These are phyloP conservation scores for Morpho deidamia DNA, from an alignment of 2,888 invertebrate species.

Conservation along the genomic window DNA sequence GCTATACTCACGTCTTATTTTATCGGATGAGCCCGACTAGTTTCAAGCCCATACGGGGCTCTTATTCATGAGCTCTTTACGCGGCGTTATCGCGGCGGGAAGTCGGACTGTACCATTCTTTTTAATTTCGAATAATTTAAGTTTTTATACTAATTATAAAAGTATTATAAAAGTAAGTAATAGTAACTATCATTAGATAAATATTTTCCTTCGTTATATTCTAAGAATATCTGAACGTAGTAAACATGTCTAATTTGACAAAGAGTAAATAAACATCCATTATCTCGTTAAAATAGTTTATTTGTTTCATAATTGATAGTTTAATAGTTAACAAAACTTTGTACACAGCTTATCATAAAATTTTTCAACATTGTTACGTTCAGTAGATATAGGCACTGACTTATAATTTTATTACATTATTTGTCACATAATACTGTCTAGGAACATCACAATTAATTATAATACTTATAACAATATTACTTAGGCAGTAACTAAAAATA, in stretches of 20 bases:
- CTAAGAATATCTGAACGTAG: not conserved
- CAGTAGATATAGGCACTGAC: constrained; percentile 7
- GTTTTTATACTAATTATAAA: too few species aligned
- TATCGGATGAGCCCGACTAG: too few species aligned
- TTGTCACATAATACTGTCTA: constrained; percentile 56
- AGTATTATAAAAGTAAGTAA: too few species aligned
- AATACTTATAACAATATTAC: not conserved
- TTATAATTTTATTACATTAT: constrained; percentile 26
- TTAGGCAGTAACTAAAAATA: too few species aligned
- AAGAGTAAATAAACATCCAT: constrained; percentile 6
- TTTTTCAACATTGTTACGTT: constrained; percentile 27
- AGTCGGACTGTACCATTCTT: too few species aligned
- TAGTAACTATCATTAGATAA: too few species aligned
- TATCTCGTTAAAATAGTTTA: constrained; percentile 19
- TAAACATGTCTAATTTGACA: not conserved
- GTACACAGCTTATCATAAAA: constrained; percentile 45
- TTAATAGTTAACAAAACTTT: constrained; percentile 47
- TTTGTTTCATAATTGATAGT: constrained; percentile 19
- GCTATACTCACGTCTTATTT: too few species aligned
- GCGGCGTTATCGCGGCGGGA: too few species aligned
- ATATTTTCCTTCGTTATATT: too few species aligned
- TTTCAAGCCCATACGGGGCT: too few species aligned
- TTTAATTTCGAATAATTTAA: too few species aligned
- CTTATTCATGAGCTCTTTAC: too few species aligned
- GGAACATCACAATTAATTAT: constrained; percentile 55